These are phyloP conservation scores for Brachionus koreanus DNA, from an alignment of 1,140 invertebrate genomes.

Conservation along the genomic window DNA sequence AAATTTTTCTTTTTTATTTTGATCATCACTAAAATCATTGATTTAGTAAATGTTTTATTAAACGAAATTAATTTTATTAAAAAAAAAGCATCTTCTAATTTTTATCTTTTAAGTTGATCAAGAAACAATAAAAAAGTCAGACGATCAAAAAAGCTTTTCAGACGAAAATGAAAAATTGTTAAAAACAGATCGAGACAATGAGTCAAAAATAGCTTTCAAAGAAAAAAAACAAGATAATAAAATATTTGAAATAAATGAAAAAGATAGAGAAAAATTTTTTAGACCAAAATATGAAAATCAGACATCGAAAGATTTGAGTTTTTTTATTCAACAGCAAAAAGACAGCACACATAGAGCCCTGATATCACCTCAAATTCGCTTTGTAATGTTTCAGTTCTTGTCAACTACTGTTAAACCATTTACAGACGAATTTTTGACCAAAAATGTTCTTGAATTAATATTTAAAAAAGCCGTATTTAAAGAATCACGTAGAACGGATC, in stretches of 20 bases:
- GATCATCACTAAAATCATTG: no score
- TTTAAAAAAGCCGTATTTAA: constrained; percentile 16
- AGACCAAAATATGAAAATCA: constrained; percentile 26
- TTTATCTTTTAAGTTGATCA: neutral
- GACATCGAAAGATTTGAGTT: constrained; percentile 19
- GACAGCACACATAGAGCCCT: neutral
- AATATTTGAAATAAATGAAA: neutral
- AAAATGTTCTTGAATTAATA: constrained; percentile 38
- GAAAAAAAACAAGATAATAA: neutral
- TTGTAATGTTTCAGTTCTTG: constrained; percentile 42
- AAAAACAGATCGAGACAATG: neutral
- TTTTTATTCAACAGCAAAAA: constrained; percentile 43
- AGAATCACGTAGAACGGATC: constrained; percentile 31
- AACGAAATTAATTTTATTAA: no score
- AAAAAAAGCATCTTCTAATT: no score
- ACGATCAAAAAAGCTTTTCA: neutral
- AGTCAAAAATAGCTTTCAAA: neutral
- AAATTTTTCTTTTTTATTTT: no score
- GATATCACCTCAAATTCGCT: constrained; percentile 42
- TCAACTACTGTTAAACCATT: constrained; percentile 41
- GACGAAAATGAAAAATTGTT: neutral
- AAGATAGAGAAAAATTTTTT: neutral
- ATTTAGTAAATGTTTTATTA: no score
- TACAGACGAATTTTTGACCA: constrained; percentile 38
- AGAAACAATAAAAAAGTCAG: neutral